Percentiles rank a stretch among this genome's conserved stretches.
These are phyloP conservation scores for Poeciliopsis presidionis DNA, from an alignment of 2,797 vertebrate genomes.

Conservation along the genomic window DNA sequence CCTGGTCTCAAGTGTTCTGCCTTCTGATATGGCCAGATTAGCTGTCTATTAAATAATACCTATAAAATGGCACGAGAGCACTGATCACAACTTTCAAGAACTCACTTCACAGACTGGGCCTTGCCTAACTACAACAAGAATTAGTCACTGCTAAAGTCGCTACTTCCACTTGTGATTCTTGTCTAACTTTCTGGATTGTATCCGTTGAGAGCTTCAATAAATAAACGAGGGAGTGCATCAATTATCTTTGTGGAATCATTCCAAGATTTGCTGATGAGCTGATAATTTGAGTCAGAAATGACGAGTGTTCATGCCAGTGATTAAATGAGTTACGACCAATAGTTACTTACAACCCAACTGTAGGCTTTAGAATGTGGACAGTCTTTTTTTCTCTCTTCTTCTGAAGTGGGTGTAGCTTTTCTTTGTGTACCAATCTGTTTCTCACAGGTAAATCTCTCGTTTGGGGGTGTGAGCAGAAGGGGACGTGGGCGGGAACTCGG, in stretches of 20 bases:
- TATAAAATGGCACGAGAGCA: conserved; percentile 83
- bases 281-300: conserved; percentile 80
- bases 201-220: conserved; percentile 63
- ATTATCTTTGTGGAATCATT: conserved; percentile 70
- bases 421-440: conserved; percentile 60
- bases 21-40: conserved; percentile 63
- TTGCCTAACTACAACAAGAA: conserved; percentile 76
- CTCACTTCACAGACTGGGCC: conserved; percentile 80
- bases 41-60: conserved; percentile 70
- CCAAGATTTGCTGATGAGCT: conserved; percentile 83
- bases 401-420: conserved; percentile 55
- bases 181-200: conserved; percentile 56
- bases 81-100: conserved; percentile 80
- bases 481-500: conserved; percentile 94
- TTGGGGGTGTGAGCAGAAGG: conserved; percentile 93
- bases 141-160: conserved; percentile 65
- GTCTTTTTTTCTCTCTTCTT: conserved; percentile 74
- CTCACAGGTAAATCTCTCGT: conserved; percentile 99
- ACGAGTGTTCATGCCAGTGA: conserved; percentile 73
- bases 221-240: conserved; percentile 68
- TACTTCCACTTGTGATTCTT: conserved; percentile 63
- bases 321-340: conserved; percentile 72
- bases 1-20: conserved; percentile 67
- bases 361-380: conserved; percentile 73
- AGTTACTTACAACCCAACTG: conserved; percentile 69